Conservation (phyloP, 2,888 invertebrate species). For the Acleris holmiana region DNA sequence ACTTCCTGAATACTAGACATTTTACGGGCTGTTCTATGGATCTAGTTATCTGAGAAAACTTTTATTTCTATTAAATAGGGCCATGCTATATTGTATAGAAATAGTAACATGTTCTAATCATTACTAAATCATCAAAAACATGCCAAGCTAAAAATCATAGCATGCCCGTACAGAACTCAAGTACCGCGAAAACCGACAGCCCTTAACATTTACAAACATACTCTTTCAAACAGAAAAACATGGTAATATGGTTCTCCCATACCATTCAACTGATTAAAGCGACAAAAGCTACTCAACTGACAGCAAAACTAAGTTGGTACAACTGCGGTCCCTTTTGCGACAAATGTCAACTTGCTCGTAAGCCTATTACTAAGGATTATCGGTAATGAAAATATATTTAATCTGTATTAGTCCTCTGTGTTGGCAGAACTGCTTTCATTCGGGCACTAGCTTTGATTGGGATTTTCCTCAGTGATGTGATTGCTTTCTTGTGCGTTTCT, state of each 20-base stretch:
- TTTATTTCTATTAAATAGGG: no score
- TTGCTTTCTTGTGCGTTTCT: constrained; percentile 33
- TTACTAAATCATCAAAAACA: background rate
- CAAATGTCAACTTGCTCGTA: constrained; percentile 38
- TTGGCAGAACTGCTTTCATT: constrained; percentile 35
- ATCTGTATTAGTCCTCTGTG: constrained; percentile 37
- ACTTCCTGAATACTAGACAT: no score
- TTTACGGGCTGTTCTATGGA: no score
- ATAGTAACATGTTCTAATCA: no score
- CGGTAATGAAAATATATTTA: constrained; percentile 38
- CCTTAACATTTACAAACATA: constrained; percentile 2
- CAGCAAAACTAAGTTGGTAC: constrained; percentile 23
- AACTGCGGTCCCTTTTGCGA: constrained; percentile 34
- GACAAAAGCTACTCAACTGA: background rate
- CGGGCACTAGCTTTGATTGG: constrained; percentile 35
- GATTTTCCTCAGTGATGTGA: constrained; percentile 36
- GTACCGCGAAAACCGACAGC: constrained; percentile 12
- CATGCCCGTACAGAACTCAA: constrained; percentile 18
- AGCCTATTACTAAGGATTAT: constrained; percentile 37
- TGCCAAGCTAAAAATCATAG: constrained; percentile 11
- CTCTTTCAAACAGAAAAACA: background rate
- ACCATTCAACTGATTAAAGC: background rate
- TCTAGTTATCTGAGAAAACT: no score
- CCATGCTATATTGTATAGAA: no score
- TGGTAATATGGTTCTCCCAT: background rate